Conservation (phyloP, 1,140 invertebrate genomes). For the Sycophila sp. region DNA sequence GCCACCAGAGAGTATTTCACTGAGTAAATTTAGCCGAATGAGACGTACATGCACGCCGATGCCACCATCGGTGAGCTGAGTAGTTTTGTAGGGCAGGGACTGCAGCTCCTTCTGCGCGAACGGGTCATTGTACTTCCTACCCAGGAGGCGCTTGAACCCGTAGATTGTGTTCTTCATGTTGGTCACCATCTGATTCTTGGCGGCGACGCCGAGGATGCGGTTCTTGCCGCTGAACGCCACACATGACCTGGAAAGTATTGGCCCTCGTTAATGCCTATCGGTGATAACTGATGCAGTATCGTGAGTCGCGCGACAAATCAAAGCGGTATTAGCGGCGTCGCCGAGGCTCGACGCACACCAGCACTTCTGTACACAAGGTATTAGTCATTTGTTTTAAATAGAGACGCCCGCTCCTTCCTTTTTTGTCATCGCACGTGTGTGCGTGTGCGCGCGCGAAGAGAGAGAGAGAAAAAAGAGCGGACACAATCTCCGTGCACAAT, state of each 20-base stretch:
- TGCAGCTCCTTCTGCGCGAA: conserved; percentile 83
- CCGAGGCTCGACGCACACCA: no score
- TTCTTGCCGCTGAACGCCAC: conserved; percentile 94
- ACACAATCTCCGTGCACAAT: background rate
- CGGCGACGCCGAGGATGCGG: conserved; percentile 92
- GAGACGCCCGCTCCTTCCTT: conserved; percentile 23
- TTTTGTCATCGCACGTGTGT: background rate
- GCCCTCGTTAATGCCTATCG: background rate
- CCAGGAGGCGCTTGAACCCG: conserved; percentile 92
- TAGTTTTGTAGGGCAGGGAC: conserved; percentile 80
- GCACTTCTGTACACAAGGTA: no score
- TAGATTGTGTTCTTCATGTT: conserved; percentile 97
- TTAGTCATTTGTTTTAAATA: conserved; percentile 39
- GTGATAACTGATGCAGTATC: no score
- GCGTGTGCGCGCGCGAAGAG: background rate
- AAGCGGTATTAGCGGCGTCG: no score
- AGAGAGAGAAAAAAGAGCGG: conserved; percentile 1
- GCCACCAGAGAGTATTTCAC: no score
- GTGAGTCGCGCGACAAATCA: no score
- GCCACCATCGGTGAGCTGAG: conserved; percentile 75
- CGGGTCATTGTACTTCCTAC: conserved; percentile 87
- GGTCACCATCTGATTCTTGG: conserved; percentile 95
- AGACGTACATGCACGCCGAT: conserved; percentile 78
- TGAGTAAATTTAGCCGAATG: no score
- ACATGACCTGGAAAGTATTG: conserved; percentile 81